Base-by-base conservation (phyloP, 2,888 invertebrate species). In the Lomographa bimaculata region DNA sequence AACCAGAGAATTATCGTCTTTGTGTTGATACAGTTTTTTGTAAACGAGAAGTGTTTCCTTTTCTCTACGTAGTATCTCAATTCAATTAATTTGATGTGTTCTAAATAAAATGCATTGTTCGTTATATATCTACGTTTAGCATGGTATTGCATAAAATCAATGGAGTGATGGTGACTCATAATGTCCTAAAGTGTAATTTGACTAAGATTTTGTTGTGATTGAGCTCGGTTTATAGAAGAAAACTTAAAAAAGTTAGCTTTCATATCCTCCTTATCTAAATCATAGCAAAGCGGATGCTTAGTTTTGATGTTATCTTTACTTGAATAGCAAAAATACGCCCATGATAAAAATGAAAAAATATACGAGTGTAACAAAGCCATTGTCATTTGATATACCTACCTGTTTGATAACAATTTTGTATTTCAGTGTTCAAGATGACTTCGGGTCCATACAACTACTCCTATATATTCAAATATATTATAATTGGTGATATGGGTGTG, bases 401-500 rank as follows among this genome's bases (percentile, higher is more conserved):
- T 12, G 11, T 47, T 12, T 34, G 3, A 10, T 28, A 7, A 10
- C 7, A 24, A 0, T 17, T 16, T 5, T 12, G 1, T 19, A 26
- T 35, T 23, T 10, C 21, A 10, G 42, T 38, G 19, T 46, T 43
- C 76, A 93, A 89, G 71, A 97, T 97, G 97, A 94, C 97, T 60
- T 94, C 97, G 57, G 98, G 98, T 75, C 99, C 99, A 39, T 99
- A 99, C 83, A 99, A 99, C 90, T 99, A 99, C 89, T 98, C 98
- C 23, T 99, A 99, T 81, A 99, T 99, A 79, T 99, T 99, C 89
- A 99, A 99, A 84, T 99, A 99, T 80, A 99, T 99, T 70, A 99
- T 99, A 60, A 99, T 99, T 83, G 99, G 98, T 64, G 99, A 99
- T 83, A 99, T 99, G 99, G 99, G 99, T 54, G 99, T 99, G 43